Evolutionary conservation across 2,113 vertebrate genomes (phyloP), one percentile per base, ranked within the genome.

Genomic region (Brachyhypopomus occidentalis): DNA sequence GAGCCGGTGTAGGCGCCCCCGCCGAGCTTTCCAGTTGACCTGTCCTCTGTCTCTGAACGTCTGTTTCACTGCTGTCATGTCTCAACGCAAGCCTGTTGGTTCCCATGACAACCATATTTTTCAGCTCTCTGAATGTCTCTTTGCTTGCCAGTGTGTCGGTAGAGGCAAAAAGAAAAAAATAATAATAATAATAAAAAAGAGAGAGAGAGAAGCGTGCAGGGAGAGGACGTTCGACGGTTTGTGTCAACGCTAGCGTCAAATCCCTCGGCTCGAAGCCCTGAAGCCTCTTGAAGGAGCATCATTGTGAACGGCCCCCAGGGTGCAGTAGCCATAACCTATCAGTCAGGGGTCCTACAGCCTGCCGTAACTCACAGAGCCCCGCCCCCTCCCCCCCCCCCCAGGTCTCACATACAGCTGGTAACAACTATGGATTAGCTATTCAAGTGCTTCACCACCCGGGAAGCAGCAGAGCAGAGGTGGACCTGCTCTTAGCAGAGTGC

Each of bases 91-190:
- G 84, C 80, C 77, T 72, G 56, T 59, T 70, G 66, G 84, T 85
- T 82, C 64, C 80, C 80, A 79, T 85, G 84, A 82, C 84, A 85
- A 85, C 84, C 69, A 22, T 79, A 75, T 82, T 82, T 81, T 78
- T 85, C 76, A 79, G 63, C 58, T n/a, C 60, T 79, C 72, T 27
- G 77, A 85, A 62, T 58, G 78, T 63, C 36, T 72, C 66, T 79
- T 36, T 59, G 77, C 30, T 64, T 22, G 76, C 56, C 7, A 34
- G 71, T 30, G 71, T 11, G 34, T 45, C 71, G 25, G 62, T 64
- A 34, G 14, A 27, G 78, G 66, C 73, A 64, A 73, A 55, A 22
- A 72, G n/a, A 41, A 30, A 30, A 30, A 30, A 30, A 30, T 30
- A 30, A 30, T 30, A 30, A 30, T 30, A 30, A 30, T 30, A 30